phyloP scores from a whole-genome alignment of 1,140 invertebrate species.

The Zaprionus taronus region DNA sequence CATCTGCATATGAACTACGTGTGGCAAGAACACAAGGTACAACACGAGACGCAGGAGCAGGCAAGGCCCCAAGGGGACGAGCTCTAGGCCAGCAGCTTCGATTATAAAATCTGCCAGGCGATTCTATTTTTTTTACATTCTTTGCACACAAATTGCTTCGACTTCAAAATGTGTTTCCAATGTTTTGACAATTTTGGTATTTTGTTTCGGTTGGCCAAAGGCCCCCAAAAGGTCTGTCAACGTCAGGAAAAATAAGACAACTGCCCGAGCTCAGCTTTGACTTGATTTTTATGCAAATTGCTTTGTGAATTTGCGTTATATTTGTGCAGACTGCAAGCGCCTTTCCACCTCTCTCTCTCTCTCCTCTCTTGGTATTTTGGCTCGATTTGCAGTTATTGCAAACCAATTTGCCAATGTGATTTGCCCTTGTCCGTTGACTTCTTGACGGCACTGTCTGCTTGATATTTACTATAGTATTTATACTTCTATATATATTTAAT shows the following conservation, averaged over 20 bases:
- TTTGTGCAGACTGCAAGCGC: slow-evolving; percentile 57
- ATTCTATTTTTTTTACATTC: slow-evolving; percentile 47
- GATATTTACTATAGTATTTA: no score
- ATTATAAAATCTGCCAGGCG: slow-evolving; percentile 61
- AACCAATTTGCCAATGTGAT: slow-evolving; percentile 78
- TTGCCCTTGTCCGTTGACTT: slow-evolving; percentile 45
- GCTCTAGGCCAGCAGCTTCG: slow-evolving; percentile 23
- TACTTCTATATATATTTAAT: no score
- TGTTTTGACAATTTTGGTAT: not conserved
- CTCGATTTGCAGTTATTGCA: slow-evolving; percentile 67
- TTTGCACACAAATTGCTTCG: slow-evolving; percentile 69
- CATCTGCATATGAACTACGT: slow-evolving; percentile 56
- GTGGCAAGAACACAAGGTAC: not conserved
- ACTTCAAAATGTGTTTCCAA: slow-evolving; percentile 31
- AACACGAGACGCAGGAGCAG: no score
- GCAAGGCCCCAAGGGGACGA: no score
- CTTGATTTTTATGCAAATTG: slow-evolving; percentile 81
- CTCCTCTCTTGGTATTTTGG: slow-evolving; percentile 15
- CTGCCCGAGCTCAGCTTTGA: slow-evolving; percentile 31
- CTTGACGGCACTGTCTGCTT: not conserved
- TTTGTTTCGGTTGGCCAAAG: not conserved
- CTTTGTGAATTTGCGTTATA: slow-evolving; percentile 74
- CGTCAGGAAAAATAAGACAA: slow-evolving; percentile 41
- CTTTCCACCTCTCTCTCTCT: slow-evolving; percentile 33
- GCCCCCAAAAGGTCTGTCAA: slow-evolving; percentile 28